These are phyloP conservation scores for Lytechinus variegatus DNA, from an alignment of 35 echinoderm and acorn worm genomes.

Conservation along the genomic window DNA sequence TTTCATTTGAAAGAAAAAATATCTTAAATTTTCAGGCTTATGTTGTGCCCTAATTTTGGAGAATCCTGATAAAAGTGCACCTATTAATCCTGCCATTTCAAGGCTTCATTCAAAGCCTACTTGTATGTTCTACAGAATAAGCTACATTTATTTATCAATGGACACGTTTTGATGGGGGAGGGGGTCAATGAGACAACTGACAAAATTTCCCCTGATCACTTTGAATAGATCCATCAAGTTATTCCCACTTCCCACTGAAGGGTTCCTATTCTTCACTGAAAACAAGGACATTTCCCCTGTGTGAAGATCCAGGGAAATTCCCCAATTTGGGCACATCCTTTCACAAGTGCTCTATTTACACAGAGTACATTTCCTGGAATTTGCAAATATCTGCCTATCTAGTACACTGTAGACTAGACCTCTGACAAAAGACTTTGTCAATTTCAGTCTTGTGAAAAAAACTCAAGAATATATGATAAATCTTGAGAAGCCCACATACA, in stretches of 20 bases:
- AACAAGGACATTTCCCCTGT: background rate
- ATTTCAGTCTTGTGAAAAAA: background rate
- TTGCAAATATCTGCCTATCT: background rate
- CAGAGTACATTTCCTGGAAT: background rate
- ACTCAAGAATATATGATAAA: too few species aligned
- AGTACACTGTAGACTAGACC: too few species aligned
- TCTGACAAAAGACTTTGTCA: background rate
- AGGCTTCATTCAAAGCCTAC: too few species aligned
- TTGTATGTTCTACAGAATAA: too few species aligned
- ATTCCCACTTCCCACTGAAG: background rate
- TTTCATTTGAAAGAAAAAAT: too few species aligned
- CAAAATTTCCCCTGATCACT: background rate
- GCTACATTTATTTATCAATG: too few species aligned
- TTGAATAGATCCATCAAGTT: background rate
- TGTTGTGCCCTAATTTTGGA: too few species aligned
- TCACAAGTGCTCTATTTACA: background rate
- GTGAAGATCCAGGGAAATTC: background rate
- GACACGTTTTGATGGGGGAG: too few species aligned
- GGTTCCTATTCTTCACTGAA: conserved; percentile 2
- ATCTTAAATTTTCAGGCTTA: too few species aligned
- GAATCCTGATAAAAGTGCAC: too few species aligned
- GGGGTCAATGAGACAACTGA: background rate
- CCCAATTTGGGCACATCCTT: conserved; percentile 9
- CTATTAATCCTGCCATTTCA: too few species aligned
- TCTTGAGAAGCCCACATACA: too few species aligned